Percentiles rank a stretch among this genome's conserved stretches.
Evolutionary conservation across 2,113 vertebrate genomes (phyloP).

Genomic region (Natator depressus): DNA sequence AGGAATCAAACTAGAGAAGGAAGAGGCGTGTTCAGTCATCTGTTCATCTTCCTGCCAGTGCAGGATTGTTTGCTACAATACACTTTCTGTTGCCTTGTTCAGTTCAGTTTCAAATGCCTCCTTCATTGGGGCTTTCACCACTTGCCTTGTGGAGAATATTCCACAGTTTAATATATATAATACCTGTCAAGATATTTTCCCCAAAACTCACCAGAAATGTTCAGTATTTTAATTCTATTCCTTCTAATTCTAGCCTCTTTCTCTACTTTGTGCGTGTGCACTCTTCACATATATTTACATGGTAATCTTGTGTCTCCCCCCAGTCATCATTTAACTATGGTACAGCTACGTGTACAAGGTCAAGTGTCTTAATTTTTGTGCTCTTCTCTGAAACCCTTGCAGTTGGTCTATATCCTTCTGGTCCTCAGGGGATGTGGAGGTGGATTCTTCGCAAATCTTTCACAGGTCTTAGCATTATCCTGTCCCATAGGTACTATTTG

Average conservation of each 20-base stretch:
- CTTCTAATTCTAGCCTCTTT: not conserved
- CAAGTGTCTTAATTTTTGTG: not conserved
- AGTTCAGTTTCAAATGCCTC: not conserved
- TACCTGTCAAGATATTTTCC: fast-evolving
- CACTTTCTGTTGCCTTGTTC: not conserved
- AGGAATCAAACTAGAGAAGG: not conserved
- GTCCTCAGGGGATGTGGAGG: not conserved
- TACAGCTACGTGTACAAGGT: not conserved
- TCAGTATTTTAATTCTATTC: not conserved
- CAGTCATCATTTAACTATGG: not conserved
- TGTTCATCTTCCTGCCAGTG: not conserved
- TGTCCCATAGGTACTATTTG: not conserved
- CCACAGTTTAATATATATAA: not conserved
- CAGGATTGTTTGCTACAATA: not conserved
- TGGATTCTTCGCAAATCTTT: not conserved
- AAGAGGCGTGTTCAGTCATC: not conserved
- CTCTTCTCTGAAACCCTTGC: not conserved
- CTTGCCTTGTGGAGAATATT: not conserved
- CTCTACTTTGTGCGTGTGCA: not conserved
- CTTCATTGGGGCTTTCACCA: not conserved
- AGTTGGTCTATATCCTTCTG: not conserved
- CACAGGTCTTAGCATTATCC: not conserved
- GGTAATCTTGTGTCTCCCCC: not conserved
- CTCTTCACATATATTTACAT: not conserved
- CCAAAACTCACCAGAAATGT: not conserved